Conservation (phyloP, 2,113 vertebrate genomes). For the Murina feae region DNA sequence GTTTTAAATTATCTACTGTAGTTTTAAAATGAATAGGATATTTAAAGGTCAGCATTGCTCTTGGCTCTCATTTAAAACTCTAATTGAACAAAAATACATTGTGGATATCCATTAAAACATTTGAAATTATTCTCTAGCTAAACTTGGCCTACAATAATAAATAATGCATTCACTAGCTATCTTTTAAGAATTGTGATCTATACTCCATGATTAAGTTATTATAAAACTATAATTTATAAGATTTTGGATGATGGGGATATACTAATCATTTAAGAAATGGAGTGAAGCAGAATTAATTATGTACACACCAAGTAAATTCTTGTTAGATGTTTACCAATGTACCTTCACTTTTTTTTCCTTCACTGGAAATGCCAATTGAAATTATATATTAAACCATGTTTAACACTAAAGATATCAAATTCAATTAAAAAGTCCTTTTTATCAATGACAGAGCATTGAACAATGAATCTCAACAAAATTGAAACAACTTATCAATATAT, state of each 20-base stretch:
- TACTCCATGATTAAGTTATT: not conserved
- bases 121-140: constrained; percentile 52
- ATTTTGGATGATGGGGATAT: not conserved
- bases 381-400: constrained; percentile 42
- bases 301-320: constrained; percentile 53
- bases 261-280: constrained; percentile 29
- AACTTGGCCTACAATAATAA: constrained; percentile 5
- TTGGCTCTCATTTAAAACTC: constrained; percentile 71
- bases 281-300: constrained; percentile 64
- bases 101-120: constrained; percentile 62
- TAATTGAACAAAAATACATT: constrained; percentile 63
- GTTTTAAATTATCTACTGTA: constrained; percentile 74
- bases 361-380: constrained; percentile 38
- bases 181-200: constrained; percentile 21
- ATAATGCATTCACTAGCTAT: not conserved
- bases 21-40: constrained; percentile 70
- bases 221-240: not conserved
- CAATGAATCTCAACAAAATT: constrained; percentile 14
- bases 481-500: not conserved
- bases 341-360: constrained; percentile 57
- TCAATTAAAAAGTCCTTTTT: constrained; percentile 58
- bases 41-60: constrained; percentile 77
- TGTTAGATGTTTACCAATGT: constrained; percentile 58
- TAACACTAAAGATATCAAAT: constrained; percentile 43
- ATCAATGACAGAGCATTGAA: constrained; percentile 24